A percentile compares a stretch with the other conserved stretches of the same genome.
These are phyloP conservation scores for Dysmachus trigonus DNA, from an alignment of 2,888 invertebrate genomes.

Conservation along the genomic window DNA sequence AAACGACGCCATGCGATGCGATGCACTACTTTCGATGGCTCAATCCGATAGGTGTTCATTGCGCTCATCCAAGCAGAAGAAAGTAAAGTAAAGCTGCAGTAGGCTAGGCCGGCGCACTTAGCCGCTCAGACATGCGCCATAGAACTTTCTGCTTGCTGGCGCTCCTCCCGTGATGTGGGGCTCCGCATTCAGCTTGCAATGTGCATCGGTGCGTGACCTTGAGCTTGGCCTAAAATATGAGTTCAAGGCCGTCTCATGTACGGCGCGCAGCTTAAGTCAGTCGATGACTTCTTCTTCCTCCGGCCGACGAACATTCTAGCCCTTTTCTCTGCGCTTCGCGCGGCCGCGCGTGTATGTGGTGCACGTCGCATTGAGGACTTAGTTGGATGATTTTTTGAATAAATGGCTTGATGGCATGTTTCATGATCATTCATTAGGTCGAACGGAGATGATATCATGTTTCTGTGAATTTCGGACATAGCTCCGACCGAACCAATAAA, in stretches of 20 bases:
- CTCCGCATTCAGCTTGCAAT: constrained; percentile 25
- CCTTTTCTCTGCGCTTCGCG: neutral
- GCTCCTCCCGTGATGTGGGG: neutral
- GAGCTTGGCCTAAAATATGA: constrained; percentile 47
- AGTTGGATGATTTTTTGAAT: constrained; percentile 9
- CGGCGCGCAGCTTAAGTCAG: neutral
- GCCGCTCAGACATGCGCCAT: neutral
- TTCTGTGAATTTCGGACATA: constrained; percentile 30
- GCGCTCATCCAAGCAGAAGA: constrained; percentile 36
- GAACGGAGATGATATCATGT: constrained; percentile 21
- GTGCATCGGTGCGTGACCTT: constrained; percentile 46
- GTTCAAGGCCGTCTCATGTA: constrained; percentile 46
- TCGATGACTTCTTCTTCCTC: neutral
- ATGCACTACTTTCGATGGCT: constrained; percentile 29
- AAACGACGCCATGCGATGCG: neutral
- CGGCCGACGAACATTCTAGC: neutral
- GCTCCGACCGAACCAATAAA: neutral
- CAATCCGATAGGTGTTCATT: constrained; percentile 11
- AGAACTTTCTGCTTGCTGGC: neutral
- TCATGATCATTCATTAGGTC: constrained; percentile 16
- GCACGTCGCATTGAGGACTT: neutral
- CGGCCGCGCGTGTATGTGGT: no score
- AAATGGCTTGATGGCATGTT: constrained; percentile 28
- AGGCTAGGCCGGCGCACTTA: neutral
- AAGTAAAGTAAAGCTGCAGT: neutral